These are phyloP conservation scores for Campylomormyrus tamandua DNA, from an alignment of 2,113 vertebrate species.

Conservation along the genomic window DNA sequence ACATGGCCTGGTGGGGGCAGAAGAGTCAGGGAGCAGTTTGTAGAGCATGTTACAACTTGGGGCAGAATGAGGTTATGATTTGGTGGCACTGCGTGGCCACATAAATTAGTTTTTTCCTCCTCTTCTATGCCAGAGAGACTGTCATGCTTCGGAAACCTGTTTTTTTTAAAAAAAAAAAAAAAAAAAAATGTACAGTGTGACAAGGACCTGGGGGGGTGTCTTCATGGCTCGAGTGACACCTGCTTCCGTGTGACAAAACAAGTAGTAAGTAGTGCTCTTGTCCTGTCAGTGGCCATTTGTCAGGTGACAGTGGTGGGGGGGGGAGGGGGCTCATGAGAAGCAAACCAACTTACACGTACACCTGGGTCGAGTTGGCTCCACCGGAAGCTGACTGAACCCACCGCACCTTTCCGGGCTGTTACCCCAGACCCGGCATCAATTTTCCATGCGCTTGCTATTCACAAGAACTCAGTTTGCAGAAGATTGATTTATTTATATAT, in stretches of 20 bases:
- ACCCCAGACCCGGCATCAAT: background rate
- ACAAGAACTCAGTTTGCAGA: background rate
- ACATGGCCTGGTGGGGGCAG: background rate
- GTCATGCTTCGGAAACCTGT: background rate
- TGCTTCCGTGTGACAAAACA: background rate
- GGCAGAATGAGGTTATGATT: background rate
- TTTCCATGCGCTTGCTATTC: background rate
- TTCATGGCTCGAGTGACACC: background rate
- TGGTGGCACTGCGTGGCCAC: background rate
- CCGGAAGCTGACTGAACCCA: background rate
- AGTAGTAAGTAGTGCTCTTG: background rate
- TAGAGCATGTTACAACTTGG: background rate
- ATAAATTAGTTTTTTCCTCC: background rate
- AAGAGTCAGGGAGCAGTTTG: conserved; percentile 41
- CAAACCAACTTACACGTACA: background rate
- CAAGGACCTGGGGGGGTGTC: background rate
- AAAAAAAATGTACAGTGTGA: background rate
- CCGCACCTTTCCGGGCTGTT: background rate
- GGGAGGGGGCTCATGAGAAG: background rate
- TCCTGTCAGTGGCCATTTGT: background rate
- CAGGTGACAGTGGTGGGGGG: background rate
- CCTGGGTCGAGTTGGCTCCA: background rate
- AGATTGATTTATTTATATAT: background rate
- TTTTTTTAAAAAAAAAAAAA: background rate
- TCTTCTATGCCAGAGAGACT: background rate